Percentiles rank a stretch among this genome's conserved stretches.
Conservation (phyloP, 2,888 invertebrate genomes). For the Sarcophaga variegata region DNA sequence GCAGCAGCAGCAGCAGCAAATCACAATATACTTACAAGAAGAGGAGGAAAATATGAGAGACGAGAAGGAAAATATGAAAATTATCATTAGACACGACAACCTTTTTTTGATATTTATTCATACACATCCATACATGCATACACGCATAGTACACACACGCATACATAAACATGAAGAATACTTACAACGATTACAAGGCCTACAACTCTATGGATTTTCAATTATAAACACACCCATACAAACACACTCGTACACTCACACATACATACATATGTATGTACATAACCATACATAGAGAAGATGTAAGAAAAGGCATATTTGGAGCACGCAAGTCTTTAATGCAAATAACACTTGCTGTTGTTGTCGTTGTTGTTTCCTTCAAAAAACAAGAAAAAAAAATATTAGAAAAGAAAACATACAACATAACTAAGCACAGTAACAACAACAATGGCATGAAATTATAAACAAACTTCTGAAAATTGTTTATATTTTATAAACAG, state of each 20-base stretch:
- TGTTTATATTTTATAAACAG: no score
- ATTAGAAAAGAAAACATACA: not conserved
- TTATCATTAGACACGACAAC: constrained; percentile 62
- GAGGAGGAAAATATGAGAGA: not conserved
- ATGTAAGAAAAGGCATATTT: constrained; percentile 30
- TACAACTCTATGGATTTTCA: constrained; percentile 30
- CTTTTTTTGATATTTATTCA: constrained; percentile 13
- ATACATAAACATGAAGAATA: not conserved
- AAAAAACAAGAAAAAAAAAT: not conserved
- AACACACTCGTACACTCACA: no score
- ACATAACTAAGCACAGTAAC: not conserved
- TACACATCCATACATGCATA: not conserved
- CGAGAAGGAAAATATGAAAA: constrained; percentile 46
- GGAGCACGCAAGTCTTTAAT: constrained; percentile 51
- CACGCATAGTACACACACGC: no score
- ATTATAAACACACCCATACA: not conserved
- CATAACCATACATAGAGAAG: not conserved
- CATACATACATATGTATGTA: not conserved
- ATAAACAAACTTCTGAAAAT: no score
- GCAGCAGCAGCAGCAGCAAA: not conserved
- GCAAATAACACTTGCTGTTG: constrained; percentile 50
- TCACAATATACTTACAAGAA: not conserved
- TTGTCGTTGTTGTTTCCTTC: not conserved
- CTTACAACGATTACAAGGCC: constrained; percentile 31
- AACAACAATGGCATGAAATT: no score